A percentile compares a stretch with the other conserved stretches of the same genome.
Evolutionary conservation across 2,888 invertebrate genomes (phyloP).

Genomic region (Pristionchus japonicus): DNA sequence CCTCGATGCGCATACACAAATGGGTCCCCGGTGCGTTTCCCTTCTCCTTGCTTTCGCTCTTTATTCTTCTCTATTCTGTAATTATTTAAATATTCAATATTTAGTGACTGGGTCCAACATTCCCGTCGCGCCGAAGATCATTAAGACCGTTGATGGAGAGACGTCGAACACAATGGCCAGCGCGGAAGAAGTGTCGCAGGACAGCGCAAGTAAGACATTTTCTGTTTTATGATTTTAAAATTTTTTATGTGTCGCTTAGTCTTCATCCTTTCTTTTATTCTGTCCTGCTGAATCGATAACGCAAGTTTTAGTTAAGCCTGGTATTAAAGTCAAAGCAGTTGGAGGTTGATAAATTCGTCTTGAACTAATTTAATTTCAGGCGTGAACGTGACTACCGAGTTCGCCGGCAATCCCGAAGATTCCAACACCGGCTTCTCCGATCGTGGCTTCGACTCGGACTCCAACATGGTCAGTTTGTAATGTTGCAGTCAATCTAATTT

Average conservation of each 20-base stretch:
- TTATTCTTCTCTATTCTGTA: not conserved
- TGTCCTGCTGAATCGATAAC: too few relatives aligned
- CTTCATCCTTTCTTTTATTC: not conserved
- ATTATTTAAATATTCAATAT: slow-evolving; percentile 34
- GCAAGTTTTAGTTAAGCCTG: too few relatives aligned
- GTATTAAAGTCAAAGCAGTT: too few relatives aligned
- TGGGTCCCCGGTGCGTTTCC: slow-evolving; percentile 87
- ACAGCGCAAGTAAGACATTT: slow-evolving; percentile 56
- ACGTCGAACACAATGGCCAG: slow-evolving; percentile 60
- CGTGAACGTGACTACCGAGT: slow-evolving; percentile 9
- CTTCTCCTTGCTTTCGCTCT: not conserved
- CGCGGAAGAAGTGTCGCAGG: slow-evolving; percentile 68
- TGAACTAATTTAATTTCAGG: not conserved
- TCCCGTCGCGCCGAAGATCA: slow-evolving; percentile 53
- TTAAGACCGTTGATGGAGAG: slow-evolving; percentile 59
- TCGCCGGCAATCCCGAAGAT: slow-evolving; percentile 58
- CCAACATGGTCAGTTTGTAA: slow-evolving; percentile 62
- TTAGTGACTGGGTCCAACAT: slow-evolving; percentile 64
- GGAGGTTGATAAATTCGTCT: not conserved
- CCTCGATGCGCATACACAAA: slow-evolving; percentile 97
- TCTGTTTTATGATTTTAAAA: too few relatives aligned
- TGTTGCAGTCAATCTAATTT: too few relatives aligned
- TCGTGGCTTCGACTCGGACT: slow-evolving; percentile 69
- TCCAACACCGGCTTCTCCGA: slow-evolving; percentile 73
- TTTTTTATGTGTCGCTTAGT: too few relatives aligned